Base-by-base conservation (phyloP, 2,113 vertebrate species). In the Epinephelus moara region DNA sequence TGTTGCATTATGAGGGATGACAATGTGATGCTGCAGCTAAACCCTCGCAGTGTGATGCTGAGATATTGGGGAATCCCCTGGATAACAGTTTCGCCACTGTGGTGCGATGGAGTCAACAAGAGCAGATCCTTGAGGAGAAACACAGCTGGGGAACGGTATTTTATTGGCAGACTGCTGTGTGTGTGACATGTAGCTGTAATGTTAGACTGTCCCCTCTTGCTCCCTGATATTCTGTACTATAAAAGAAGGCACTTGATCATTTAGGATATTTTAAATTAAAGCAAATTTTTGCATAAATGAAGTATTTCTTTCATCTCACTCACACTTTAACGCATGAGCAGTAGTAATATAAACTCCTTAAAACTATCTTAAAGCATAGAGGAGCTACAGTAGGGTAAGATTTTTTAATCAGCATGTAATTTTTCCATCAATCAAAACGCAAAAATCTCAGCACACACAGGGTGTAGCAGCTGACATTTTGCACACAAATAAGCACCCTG, bases 1-100 rank as follows among this genome's bases (percentile, higher is more conserved):
- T 21, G 62, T 78, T 53, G 70, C 67, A 27, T 82, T 85, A 68
- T 19, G 64, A 50, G 70, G 77, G 76, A 71, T 84, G 64, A 80
- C 42, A 85, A 59, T 62, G 75, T 66, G 75, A 86, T 63, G 55
- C 74, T 75, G 47, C 61, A 47, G 63, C 40, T 47, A 66, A n/a
- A 4, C 40, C 15, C 49, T 45, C n/a, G 30, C 2, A 45, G 62
- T 62, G 72, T 25, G 47, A 77, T 70, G 53, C 73, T 81, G 66
- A 61, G 70, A 77, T 78, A n/a, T 61, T 27, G 25, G 78, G 64
- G 67, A 82, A 76, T 84, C 62, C 85, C 61, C 19, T 40, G 63
- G 37, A 76, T 80, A 30, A 61, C 15, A 52, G 67, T 75, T 78
- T 55, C 27, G 23, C 37, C 14, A 17, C 59, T 66, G 33, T 40